These are phyloP conservation scores for Eupeodes luniger DNA, from an alignment of 2,888 invertebrate species.

Conservation along the genomic window DNA sequence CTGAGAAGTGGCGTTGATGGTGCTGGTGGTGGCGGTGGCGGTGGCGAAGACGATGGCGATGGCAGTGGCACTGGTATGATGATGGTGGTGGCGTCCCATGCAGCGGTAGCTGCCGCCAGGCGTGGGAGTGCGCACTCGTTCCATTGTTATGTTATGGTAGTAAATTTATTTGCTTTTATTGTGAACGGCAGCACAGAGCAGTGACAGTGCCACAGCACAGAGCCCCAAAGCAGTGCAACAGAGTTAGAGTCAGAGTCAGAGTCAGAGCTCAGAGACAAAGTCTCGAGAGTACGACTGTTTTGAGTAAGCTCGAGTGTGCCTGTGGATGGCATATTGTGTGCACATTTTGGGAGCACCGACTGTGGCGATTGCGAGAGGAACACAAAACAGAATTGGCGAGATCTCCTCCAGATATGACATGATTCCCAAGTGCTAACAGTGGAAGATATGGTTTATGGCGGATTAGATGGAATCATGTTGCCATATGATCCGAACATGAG, in stretches of 20 bases:
- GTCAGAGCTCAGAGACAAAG: not conserved
- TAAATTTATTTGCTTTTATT: constrained; percentile 70
- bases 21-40: constrained; percentile 36
- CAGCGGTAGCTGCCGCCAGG: constrained; percentile 73
- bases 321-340: constrained; percentile 26
- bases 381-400: constrained; percentile 52
- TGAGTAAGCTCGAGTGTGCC: not conserved
- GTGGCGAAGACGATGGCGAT: not conserved
- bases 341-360: constrained; percentile 49
- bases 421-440: constrained; percentile 74
- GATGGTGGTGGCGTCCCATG: constrained; percentile 6
- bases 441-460: constrained; percentile 70
- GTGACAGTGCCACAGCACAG: not conserved
- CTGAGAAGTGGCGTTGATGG: not conserved
- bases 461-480: constrained; percentile 76
- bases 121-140: constrained; percentile 71
- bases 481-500: constrained; percentile 68
- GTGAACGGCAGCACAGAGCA: constrained; percentile 3
- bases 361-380: constrained; percentile 24
- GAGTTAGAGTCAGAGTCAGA: not conserved
- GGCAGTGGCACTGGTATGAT: not conserved
- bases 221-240: not conserved
- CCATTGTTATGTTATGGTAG: constrained; percentile 56
- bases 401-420: constrained; percentile 66
- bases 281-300: not conserved